Percentiles rank a stretch among this genome's conserved stretches.
These are phyloP conservation scores for Meganola albula DNA, from an alignment of 2,888 invertebrate species.

Conservation along the genomic window DNA sequence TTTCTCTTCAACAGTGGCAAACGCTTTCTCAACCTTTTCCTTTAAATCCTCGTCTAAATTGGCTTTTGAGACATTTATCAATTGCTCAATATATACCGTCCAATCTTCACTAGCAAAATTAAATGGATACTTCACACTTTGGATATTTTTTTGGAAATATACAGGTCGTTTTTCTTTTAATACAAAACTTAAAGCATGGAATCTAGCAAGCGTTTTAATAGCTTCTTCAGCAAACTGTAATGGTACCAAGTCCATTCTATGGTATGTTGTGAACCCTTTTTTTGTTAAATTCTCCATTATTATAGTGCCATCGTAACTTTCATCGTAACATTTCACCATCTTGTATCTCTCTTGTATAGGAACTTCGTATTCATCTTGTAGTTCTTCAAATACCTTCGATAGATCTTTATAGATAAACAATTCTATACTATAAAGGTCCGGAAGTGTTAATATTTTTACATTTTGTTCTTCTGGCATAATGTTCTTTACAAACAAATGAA, in stretches of 20 bases:
- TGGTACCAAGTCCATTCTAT: constrained; percentile 38
- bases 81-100: constrained; percentile 23
- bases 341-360: constrained; percentile 37
- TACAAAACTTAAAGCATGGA: constrained; percentile 45
- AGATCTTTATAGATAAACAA: constrained; percentile 42
- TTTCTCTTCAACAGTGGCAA: constrained; percentile 11
- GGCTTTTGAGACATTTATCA: constrained; percentile 21
- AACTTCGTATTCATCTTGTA: constrained; percentile 40
- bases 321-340: constrained; percentile 37
- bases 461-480: constrained; percentile 21
- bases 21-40: constrained; percentile 24
- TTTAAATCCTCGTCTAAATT: constrained; percentile 28
- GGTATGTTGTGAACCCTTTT: constrained; percentile 36
- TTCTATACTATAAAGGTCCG: constrained; percentile 34
- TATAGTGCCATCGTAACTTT: constrained; percentile 32
- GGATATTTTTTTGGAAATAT: constrained; percentile 38
- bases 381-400: constrained; percentile 30
- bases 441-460: constrained; percentile 25
- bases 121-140: constrained; percentile 4
- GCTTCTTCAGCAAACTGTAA: constrained; percentile 40
- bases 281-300: constrained; percentile 46
- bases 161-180: constrained; percentile 33
- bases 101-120: not conserved
- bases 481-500: constrained; percentile 44
- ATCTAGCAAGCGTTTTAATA: constrained; percentile 45